Percentiles rank a stretch among this genome's conserved stretches.
phyloP scores from a whole-genome alignment of 2,113 vertebrate genomes.

The Amphiprion ocellaris region DNA sequence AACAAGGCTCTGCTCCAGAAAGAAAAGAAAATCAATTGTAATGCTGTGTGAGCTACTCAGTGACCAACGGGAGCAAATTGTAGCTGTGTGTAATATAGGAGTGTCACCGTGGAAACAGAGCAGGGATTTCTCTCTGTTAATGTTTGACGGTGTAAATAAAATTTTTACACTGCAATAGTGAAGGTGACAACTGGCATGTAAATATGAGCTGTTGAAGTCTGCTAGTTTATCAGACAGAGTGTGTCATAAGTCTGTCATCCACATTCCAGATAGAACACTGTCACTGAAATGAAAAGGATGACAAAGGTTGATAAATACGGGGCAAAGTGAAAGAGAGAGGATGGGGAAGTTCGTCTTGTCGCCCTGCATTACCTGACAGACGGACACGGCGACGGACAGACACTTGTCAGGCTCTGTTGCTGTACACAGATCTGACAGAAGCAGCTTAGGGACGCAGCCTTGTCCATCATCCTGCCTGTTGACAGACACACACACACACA shows the following conservation, averaged over 20 bases:
- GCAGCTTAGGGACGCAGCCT: slow-evolving; percentile 69
- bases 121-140: slow-evolving; percentile 2
- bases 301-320: slow-evolving; percentile 14
- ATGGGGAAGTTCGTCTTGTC: slow-evolving; percentile 44
- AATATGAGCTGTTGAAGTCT: slow-evolving; percentile 4
- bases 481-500: slow-evolving; percentile 52
- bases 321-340: background rate
- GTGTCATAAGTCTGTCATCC: slow-evolving; percentile 1
- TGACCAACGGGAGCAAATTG: slow-evolving; percentile 35
- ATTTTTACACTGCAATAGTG: background rate
- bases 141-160: slow-evolving; percentile 25
- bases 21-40: slow-evolving; percentile 55
- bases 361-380: slow-evolving; percentile 54
- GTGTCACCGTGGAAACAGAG: slow-evolving; percentile 11
- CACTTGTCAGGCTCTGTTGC: slow-evolving; percentile 62
- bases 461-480: slow-evolving; percentile 67
- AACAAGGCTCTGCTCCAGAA: slow-evolving; percentile 54
- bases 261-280: background rate
- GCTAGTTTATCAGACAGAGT: slow-evolving; percentile 6
- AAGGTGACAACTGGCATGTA: background rate
- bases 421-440: slow-evolving; percentile 66
- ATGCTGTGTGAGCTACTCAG: slow-evolving; percentile 40
- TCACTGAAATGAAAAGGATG: background rate
- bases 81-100: slow-evolving; percentile 29
- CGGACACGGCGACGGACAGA: slow-evolving; percentile 35